These are phyloP conservation scores for Danio tinwini DNA, from an alignment of 2,797 vertebrate genomes.

Conservation along the genomic window DNA sequence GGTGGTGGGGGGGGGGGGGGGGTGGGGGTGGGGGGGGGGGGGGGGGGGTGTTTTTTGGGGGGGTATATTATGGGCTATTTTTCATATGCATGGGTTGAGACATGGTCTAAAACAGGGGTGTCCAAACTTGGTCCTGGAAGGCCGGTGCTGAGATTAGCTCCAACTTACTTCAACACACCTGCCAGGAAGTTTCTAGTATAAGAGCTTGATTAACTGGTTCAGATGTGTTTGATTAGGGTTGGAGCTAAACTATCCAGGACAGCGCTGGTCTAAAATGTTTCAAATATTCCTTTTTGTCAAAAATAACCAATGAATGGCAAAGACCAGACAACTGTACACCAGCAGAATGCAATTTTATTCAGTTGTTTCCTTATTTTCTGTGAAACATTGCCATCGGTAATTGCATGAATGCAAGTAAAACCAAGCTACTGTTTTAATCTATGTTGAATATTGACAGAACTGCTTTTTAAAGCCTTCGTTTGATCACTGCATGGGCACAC, in stretches of 20 bases:
- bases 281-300: background rate
- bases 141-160: too few relatives aligned
- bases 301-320: background rate
- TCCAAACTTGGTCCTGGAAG: too few relatives aligned
- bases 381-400: conserved; percentile 13
- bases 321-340: conserved; percentile 17
- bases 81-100: background rate
- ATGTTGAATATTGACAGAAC: conserved; percentile 30
- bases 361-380: background rate
- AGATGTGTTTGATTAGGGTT: too few relatives aligned
- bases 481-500: conserved; percentile 46
- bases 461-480: conserved; percentile 15
- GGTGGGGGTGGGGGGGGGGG: too few relatives aligned
- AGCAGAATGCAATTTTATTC: conserved; percentile 6
- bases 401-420: conserved; percentile 42
- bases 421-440: background rate
- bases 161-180: too few relatives aligned
- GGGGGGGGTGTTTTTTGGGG: too few relatives aligned
- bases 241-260: too few relatives aligned
- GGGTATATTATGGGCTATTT: background rate
- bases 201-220: too few relatives aligned
- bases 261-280: background rate
- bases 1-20: too few relatives aligned
- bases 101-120: background rate
- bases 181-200: too few relatives aligned